Base-by-base conservation (phyloP, 2,113 vertebrate genomes). In the Brachyhypopomus gauderio region DNA sequence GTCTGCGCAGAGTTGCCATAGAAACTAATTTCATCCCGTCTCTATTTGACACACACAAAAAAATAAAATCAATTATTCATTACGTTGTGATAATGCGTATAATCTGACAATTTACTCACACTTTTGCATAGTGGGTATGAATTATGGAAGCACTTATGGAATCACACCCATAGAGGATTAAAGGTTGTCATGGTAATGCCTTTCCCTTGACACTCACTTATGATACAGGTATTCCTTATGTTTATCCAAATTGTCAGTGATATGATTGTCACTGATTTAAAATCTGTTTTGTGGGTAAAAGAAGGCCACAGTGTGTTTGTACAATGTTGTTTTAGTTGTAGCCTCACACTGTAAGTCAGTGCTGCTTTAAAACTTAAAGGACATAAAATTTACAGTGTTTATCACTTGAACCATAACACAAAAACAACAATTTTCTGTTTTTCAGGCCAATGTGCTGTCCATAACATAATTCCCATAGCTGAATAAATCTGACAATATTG, bases 61-160 rank as follows among this genome's bases (percentile, higher is more conserved):
- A 87, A 70, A 38, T 6, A 41, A 70, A 70, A 86, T 89, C 87
- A 88, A 89, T 86, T 89, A 89, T 90, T 91, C 84, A 89, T 88
- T 45, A 79, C 76, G 77, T 86, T 88, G 78, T 89, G 82, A 87
- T 87, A 87, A 86, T 87, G 86, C 75, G 80, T 77, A 82, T 80
- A 82, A 85, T 87, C 75, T 83, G 69, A 85, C 72, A 71, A 69
- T 58, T 59, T 70, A 79, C 58, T 84, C 78, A 71, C 78, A 70
- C 23, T 74, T 7, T 63, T 78, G 84, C 8, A 3, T 5, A 78
- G 72, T 75, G 67, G n/a, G 17, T 66, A 80, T 82, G 41, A 85
- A 69, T 70, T 6, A 36, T 55, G 7, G 52, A 5, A 23, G 38
- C 36, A 41, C 22, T 55, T 58, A 30, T 4, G 59, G 62, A 41